A percentile compares a stretch with the other conserved stretches of the same genome.
Evolutionary conservation across 2,797 vertebrate genomes (phyloP).

Genomic region (Acanthurus leucopareius): DNA sequence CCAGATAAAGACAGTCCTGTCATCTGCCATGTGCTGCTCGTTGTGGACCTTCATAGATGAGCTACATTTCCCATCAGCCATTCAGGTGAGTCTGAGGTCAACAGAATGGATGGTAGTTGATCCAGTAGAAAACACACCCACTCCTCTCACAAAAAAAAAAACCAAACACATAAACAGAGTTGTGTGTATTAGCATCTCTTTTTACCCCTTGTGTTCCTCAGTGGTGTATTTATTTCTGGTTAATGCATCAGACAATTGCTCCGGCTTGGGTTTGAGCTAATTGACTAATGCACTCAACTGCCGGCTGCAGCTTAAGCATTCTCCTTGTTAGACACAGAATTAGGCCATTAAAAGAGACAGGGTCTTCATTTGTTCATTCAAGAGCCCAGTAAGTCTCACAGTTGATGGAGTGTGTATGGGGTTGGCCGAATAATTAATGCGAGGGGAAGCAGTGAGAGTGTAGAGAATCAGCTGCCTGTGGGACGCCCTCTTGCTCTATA

Average conservation of each 20-base stretch:
- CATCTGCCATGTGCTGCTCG: slow-evolving; percentile 70
- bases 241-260: slow-evolving; percentile 58
- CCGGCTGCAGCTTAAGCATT: slow-evolving; percentile 52
- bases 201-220: slow-evolving; percentile 25
- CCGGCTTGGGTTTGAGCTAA: slow-evolving; percentile 63
- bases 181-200: slow-evolving; percentile 24
- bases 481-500: slow-evolving; percentile 78
- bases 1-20: slow-evolving; percentile 67
- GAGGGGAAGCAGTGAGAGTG: slow-evolving; percentile 54
- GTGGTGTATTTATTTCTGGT: slow-evolving; percentile 54
- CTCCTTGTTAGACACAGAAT: slow-evolving; percentile 72
- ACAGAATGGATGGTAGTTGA: slow-evolving; percentile 68
- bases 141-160: neutral
- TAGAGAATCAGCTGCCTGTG: slow-evolving; percentile 73
- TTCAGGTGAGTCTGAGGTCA: slow-evolving; percentile 54
- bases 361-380: slow-evolving; percentile 75
- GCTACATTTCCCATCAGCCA: slow-evolving; percentile 47
- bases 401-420: slow-evolving; percentile 69
- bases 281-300: slow-evolving; percentile 67
- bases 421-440: slow-evolving; percentile 73
- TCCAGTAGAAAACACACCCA: slow-evolving; percentile 45
- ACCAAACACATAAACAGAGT: slow-evolving; percentile 43
- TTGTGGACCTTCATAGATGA: slow-evolving; percentile 63
- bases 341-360: slow-evolving; percentile 73
- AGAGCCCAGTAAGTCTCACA: slow-evolving; percentile 72